These are phyloP conservation scores for Lepeophtheirus salmonis DNA, from an alignment of 1,140 invertebrate genomes.

Conservation along the genomic window DNA sequence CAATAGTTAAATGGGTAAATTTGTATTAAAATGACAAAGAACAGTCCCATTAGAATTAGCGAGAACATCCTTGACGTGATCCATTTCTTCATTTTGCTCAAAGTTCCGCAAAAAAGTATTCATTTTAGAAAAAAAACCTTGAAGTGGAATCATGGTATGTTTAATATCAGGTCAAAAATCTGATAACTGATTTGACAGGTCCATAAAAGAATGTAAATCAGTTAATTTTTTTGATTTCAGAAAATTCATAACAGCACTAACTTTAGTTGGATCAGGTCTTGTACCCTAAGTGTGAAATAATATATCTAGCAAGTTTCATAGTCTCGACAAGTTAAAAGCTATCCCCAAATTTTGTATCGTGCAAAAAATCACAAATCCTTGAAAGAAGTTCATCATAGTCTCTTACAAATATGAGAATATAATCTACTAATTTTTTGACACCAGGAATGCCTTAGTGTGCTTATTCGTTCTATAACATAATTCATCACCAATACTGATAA, in stretches of 20 bases:
- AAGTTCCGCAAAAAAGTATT: not conserved
- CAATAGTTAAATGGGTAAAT: too few species aligned
- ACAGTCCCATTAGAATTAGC: not conserved
- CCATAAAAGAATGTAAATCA: too few species aligned
- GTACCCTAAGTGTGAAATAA: not conserved
- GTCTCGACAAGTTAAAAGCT: not conserved
- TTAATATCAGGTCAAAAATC: too few species aligned
- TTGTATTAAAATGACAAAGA: too few species aligned
- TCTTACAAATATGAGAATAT: not conserved
- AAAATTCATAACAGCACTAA: not conserved
- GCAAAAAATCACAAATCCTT: not conserved
- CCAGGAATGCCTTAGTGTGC: not conserved
- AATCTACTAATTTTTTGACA: not conserved
- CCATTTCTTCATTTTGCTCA: not conserved
- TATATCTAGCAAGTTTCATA: not conserved
- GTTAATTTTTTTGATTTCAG: too few species aligned
- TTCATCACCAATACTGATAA: too few species aligned
- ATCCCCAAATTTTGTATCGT: not conserved
- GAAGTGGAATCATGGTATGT: not conserved
- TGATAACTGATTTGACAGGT: too few species aligned
- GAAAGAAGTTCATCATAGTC: not conserved
- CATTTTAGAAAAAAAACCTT: not conserved
- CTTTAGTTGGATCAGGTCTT: not conserved
- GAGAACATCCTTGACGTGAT: not conserved
- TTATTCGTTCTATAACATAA: too few species aligned